These are phyloP conservation scores for Tridacna gigas DNA, from an alignment of 2,888 invertebrate genomes.

Conservation along the genomic window DNA sequence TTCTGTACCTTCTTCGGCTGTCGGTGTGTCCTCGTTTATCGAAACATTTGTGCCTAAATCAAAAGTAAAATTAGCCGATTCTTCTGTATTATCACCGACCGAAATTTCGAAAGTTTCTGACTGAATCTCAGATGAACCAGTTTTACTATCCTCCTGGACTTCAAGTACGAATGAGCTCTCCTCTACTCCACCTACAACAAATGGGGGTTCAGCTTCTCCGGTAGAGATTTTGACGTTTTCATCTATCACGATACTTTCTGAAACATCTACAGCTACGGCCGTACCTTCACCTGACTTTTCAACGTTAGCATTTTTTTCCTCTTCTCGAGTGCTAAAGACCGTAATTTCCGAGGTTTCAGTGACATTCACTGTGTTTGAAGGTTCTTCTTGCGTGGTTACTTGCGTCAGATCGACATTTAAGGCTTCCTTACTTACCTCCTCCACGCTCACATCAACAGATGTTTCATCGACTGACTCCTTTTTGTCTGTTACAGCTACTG, in stretches of 20 bases:
- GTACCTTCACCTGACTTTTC: background rate
- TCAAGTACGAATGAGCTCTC: conserved; percentile 15
- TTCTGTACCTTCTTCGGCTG: conserved; percentile 14
- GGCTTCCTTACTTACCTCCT: conserved; percentile 15
- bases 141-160: conserved; percentile 7
- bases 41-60: conserved; percentile 12
- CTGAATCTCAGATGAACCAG: background rate
- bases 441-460: background rate
- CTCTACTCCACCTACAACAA: conserved; percentile 14
- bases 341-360: background rate
- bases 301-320: background rate
- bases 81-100: conserved; percentile 21
- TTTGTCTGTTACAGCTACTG: background rate
- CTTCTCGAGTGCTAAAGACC: too few relatives aligned
- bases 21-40: background rate
- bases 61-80: conserved; percentile 14
- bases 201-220: conserved; percentile 2
- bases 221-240: conserved; percentile 8
- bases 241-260: background rate
- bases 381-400: background rate
- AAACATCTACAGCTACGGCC: background rate
- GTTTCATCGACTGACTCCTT: conserved; percentile 20
- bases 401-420: background rate
- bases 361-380: background rate
- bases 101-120: conserved; percentile 17